Conservation (phyloP, 2,113 vertebrate species). For the Arenaria interpres region DNA sequence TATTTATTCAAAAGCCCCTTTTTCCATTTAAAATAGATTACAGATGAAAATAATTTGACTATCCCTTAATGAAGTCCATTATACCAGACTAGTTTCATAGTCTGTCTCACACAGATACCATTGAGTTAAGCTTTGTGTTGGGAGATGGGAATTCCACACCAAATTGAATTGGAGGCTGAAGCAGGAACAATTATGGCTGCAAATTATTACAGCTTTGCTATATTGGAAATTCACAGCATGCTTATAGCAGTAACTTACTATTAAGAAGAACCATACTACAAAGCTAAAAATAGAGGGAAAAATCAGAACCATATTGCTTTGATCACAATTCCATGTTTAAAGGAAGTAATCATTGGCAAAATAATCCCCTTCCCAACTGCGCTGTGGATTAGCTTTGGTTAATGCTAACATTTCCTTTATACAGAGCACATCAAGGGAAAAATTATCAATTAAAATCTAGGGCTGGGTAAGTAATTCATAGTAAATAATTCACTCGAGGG, state of each 20-base stretch:
- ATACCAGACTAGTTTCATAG: conserved; percentile 31
- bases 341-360: conserved; percentile 52
- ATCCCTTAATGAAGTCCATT: conserved; percentile 50
- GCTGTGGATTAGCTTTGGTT: conserved; percentile 41
- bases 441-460: conserved; percentile 45
- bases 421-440: conserved; percentile 30
- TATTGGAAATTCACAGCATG: conserved; percentile 48
- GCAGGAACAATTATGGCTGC: conserved; percentile 51
- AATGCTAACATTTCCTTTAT: conserved; percentile 31
- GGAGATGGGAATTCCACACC: conserved; percentile 50
- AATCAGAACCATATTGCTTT: conserved; percentile 44
- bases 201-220: conserved; percentile 54
- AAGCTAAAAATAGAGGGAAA: conserved; percentile 37
- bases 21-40: conserved; percentile 38
- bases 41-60: conserved; percentile 49
- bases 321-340: conserved; percentile 35
- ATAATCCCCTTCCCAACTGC: conserved; percentile 37
- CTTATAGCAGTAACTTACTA: neutral
- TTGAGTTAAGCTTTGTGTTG: conserved; percentile 41
- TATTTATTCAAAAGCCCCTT: conserved; percentile 24
- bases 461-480: conserved; percentile 12
- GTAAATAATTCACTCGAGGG: conserved; percentile 3
- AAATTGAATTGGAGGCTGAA: conserved; percentile 60
- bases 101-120: conserved; percentile 48
- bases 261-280: conserved; percentile 3